phyloP scores from a whole-genome alignment of 2,888 invertebrate species.

The Drosophila kuntzei region DNA sequence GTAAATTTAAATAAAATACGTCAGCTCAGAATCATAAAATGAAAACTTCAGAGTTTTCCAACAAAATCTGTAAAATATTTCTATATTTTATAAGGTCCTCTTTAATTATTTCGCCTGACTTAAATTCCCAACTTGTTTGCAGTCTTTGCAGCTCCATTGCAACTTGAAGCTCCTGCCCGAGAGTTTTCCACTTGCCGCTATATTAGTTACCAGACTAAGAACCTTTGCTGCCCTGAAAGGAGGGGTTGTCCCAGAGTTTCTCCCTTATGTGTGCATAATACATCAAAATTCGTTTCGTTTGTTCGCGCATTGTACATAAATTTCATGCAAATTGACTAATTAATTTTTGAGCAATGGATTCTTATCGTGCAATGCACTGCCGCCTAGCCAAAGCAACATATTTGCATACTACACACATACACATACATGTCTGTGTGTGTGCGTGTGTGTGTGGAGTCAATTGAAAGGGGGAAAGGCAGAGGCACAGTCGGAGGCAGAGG shows the following conservation, averaged over 20 bases:
- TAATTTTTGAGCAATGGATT: constrained; percentile 81
- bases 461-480: background rate
- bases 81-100: background rate
- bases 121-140: background rate
- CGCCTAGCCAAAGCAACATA: constrained; percentile 31
- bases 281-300: constrained; percentile 70
- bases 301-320: constrained; percentile 79
- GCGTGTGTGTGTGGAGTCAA: constrained; percentile 13
- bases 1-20: too few species aligned
- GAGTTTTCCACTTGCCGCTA: background rate
- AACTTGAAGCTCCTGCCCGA: background rate
- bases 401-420: constrained; percentile 60
- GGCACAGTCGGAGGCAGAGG: background rate
- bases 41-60: background rate
- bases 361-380: constrained; percentile 75
- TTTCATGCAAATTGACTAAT: constrained; percentile 83
- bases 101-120: background rate
- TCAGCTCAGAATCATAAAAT: too few species aligned
- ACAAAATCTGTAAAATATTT: background rate
- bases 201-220: background rate
- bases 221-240: background rate
- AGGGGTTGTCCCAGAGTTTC: background rate
- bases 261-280: constrained; percentile 41
- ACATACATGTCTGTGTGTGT: constrained; percentile 4
- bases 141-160: background rate